Percentiles rank a stretch among this genome's conserved stretches.
phyloP scores from a whole-genome alignment of 2,113 vertebrate genomes.

The Heterocephalus glaber region DNA sequence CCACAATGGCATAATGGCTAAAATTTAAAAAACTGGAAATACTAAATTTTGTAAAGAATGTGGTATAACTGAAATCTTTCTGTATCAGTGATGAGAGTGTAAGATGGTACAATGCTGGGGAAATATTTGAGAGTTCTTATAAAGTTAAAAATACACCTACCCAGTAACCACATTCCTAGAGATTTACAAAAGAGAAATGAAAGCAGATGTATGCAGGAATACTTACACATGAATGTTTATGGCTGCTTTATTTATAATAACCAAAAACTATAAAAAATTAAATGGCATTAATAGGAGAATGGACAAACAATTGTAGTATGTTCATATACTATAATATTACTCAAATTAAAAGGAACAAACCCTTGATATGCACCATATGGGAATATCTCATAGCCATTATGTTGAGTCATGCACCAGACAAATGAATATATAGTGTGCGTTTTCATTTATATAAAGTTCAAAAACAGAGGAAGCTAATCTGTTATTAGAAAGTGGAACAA shows the following conservation, averaged over 20 bases:
- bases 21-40: not conserved
- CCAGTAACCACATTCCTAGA: not conserved
- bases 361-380: constrained; percentile 49
- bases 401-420: constrained; percentile 50
- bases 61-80: not conserved
- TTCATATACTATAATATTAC: constrained; percentile 30
- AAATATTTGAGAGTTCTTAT: constrained; percentile 19
- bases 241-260: constrained; percentile 65
- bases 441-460: constrained; percentile 43
- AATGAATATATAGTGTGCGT: constrained; percentile 21
- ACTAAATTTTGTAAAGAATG: constrained; percentile 42
- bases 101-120: not conserved
- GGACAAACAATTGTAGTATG: constrained; percentile 57
- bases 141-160: constrained; percentile 46
- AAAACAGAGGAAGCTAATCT: constrained; percentile 31
- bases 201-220: constrained; percentile 54
- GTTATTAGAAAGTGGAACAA: not conserved
- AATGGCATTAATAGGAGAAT: constrained; percentile 57
- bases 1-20: not conserved
- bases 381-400: constrained; percentile 3
- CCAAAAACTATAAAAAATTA: constrained; percentile 67
- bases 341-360: constrained; percentile 59
- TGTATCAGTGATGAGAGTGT: not conserved
- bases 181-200: constrained; percentile 58
- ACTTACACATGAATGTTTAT: constrained; percentile 48